A percentile compares a stretch with the other conserved stretches of the same genome.
Conservation (phyloP, 2,888 invertebrate species). For the Leucoptera coffeella region DNA sequence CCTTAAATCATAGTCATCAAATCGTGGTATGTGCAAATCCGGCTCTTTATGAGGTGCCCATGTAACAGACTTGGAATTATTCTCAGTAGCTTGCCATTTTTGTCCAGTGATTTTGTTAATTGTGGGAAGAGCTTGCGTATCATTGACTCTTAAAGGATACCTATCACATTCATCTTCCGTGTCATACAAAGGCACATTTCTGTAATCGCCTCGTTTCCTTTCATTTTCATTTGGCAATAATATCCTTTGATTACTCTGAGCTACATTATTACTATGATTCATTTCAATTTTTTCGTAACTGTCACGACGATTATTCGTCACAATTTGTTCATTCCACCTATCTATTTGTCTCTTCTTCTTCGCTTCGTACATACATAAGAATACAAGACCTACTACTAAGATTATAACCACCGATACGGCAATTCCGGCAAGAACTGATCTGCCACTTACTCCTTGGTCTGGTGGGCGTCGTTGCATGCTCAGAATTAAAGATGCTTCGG, state of each 20-base stretch:
- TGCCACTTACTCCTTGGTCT: constrained; percentile 52
- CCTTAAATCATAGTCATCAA: constrained; percentile 55
- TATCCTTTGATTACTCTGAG: constrained; percentile 16
- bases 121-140: no score
- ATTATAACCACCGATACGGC: constrained; percentile 64
- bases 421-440: constrained; percentile 60
- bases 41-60: no score
- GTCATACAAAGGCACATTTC: constrained; percentile 66
- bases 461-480: constrained; percentile 61
- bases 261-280: constrained; percentile 51
- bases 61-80: no score
- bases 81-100: no score
- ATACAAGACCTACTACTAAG: constrained; percentile 59
- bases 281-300: constrained; percentile 78
- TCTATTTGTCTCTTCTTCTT: constrained; percentile 55
- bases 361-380: constrained; percentile 60
- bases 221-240: constrained; percentile 22
- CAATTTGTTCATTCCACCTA: constrained; percentile 47
- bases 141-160: no score
- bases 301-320: constrained; percentile 45
- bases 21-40: constrained; percentile 62
- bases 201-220: constrained; percentile 62
- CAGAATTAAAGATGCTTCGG: constrained; percentile 67
- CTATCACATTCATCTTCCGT: constrained; percentile 56
- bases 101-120: no score